A percentile compares a stretch with the other conserved stretches of the same genome.
Conservation (phyloP, 2,888 invertebrate genomes). For the Tipula helvola region DNA sequence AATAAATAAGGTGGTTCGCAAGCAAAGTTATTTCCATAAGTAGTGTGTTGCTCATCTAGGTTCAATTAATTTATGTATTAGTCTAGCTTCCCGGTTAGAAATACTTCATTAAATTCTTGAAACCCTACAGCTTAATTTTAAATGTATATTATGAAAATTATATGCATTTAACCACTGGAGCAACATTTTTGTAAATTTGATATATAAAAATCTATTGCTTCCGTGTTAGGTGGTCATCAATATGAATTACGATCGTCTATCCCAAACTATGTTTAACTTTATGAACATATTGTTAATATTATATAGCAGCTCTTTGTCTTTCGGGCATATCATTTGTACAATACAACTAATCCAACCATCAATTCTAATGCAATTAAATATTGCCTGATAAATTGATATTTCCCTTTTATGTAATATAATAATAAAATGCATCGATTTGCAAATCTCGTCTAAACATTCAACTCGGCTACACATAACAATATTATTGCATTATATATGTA, state of each 20-base stretch:
- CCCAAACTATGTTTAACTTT: background rate
- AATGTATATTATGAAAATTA: no score
- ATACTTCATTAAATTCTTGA: no score
- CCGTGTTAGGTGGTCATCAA: background rate
- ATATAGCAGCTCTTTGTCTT: background rate
- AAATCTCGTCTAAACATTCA: background rate
- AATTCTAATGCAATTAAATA: background rate
- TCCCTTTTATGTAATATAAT: background rate
- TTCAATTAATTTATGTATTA: no score
- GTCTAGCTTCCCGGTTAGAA: no score
- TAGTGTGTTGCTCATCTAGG: no score
- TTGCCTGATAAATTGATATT: background rate
- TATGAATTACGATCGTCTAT: background rate
- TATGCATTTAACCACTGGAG: no score
- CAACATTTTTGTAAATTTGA: no score
- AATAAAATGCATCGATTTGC: background rate
- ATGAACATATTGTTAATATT: background rate
- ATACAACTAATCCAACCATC: background rate
- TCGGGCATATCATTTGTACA: background rate
- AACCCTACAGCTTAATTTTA: no score
- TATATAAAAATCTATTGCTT: background rate
- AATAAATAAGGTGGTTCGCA: no score
- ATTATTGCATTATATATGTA: background rate
- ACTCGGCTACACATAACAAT: background rate
- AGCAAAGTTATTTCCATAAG: no score